Percentiles rank a stretch among this genome's conserved stretches.
Conservation (phyloP, 2,888 invertebrate genomes). For the Pteria penguin region DNA sequence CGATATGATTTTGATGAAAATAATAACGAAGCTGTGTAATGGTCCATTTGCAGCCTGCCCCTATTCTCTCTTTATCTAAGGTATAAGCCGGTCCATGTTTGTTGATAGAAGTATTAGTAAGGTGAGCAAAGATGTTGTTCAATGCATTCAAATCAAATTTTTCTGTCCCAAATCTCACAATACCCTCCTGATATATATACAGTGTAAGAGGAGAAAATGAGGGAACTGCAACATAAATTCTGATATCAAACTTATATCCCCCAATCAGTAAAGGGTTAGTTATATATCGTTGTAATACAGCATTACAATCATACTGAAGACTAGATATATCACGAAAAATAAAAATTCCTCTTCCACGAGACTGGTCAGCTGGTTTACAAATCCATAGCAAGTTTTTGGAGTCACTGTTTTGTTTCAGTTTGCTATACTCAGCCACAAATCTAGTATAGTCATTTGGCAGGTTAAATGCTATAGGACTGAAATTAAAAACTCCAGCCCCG, state of each 20-base stretch:
- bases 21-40: conserved; percentile 89
- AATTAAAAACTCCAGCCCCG: conserved; percentile 86
- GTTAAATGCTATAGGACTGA: conserved; percentile 91
- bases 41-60: conserved; percentile 92
- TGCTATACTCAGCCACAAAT: conserved; percentile 87
- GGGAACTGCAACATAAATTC: conserved; percentile 76
- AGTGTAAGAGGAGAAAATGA: conserved; percentile 75
- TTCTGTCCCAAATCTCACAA: conserved; percentile 87
- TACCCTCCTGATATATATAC: conserved; percentile 76
- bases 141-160: conserved; percentile 85
- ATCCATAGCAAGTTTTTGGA: conserved; percentile 85
- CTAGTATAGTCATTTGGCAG: conserved; percentile 91
- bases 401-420: conserved; percentile 57
- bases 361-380: conserved; percentile 92
- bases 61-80: conserved; percentile 90
- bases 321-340: conserved; percentile 85
- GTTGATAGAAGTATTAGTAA: conserved; percentile 79
- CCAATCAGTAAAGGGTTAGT: conserved; percentile 76
- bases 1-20: conserved; percentile 85
- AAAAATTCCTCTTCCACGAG: conserved; percentile 91
- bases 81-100: conserved; percentile 85
- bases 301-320: conserved; percentile 86
- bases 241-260: conserved; percentile 78
- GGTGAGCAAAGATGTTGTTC: conserved; percentile 74
- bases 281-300: conserved; percentile 87